Conservation (phyloP, 2,113 vertebrate species). For the Mustela lutreola region DNA sequence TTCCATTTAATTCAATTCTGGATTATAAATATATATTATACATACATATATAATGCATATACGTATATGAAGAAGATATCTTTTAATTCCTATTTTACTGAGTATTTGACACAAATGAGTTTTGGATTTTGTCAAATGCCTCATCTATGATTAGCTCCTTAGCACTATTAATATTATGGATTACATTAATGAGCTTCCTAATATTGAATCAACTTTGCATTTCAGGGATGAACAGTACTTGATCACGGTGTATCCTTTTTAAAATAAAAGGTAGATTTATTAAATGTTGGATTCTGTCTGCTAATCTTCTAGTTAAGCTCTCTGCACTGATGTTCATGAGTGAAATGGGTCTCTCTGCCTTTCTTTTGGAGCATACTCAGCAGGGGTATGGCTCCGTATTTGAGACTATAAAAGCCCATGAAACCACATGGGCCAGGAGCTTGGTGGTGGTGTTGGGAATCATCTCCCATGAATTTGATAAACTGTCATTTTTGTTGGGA, state of each 20-base stretch:
- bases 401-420: neutral
- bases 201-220: neutral
- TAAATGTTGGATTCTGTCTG: neutral
- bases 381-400: neutral
- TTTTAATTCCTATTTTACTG: neutral
- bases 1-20: neutral
- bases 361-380: neutral
- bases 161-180: neutral
- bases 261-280: neutral
- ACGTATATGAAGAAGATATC: neutral
- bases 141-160: neutral
- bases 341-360: neutral
- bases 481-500: neutral
- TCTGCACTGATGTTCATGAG: neutral
- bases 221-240: neutral
- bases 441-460: neutral
- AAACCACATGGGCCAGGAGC: neutral
- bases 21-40: neutral
- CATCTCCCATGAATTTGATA: neutral
- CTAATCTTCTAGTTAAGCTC: neutral
- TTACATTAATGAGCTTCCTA: neutral
- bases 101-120: neutral
- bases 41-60: neutral
- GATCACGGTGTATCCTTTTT: neutral
- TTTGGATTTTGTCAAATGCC: neutral